Base-by-base conservation (phyloP, 2,113 vertebrate genomes). In the Channa argus region DNA sequence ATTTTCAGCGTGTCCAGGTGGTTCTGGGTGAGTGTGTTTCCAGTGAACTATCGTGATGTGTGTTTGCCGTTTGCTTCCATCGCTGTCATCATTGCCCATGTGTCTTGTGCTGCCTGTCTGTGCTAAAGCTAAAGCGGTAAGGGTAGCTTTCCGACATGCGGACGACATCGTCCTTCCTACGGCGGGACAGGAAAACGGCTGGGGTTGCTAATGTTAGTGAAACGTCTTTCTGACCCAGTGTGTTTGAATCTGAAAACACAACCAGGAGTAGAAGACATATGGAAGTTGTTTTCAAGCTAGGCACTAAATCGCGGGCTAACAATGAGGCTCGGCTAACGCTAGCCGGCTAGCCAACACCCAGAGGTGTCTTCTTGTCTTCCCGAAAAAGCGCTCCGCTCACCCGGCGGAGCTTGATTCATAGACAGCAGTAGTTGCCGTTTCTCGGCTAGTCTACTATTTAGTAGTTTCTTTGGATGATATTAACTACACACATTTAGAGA, bases 1-100 rank as follows among this genome's bases (percentile, higher is more conserved):
- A 95, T 95, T 92, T 83, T 93, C 87, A 87, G 81, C 65, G 86
- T 84, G 78, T 90, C 90, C 93, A 77, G 93, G 93, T 94, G 93
- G 92, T 91, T 93, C 93, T 94, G 93, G 93, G 94, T 94, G 79
- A 88, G 93, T 92, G 68, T 65, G 7, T 70, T 72, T 10, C 13
- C n/a, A 24, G 39, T 36, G 24, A 24, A 24, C 24, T 24, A 24
- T 24, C 24, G 24, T 24, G 24, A 24, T 24, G 24, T 53, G 4
- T 71, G 11, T 70, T 51, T 56, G 44, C 51, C 52, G 55, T 65
- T 60, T 66, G 61, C 71, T 69, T 70, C 13, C 62, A 51, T 77
- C 69, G 68, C 88, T 81, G 86, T 88, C 81, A 86, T 82, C 77
- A 73, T 75, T 72, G 80, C 84, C 87, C 92, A 92, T 92, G 92